Base-by-base conservation (phyloP, 2,113 vertebrate genomes). In the Lophius piscatorius region DNA sequence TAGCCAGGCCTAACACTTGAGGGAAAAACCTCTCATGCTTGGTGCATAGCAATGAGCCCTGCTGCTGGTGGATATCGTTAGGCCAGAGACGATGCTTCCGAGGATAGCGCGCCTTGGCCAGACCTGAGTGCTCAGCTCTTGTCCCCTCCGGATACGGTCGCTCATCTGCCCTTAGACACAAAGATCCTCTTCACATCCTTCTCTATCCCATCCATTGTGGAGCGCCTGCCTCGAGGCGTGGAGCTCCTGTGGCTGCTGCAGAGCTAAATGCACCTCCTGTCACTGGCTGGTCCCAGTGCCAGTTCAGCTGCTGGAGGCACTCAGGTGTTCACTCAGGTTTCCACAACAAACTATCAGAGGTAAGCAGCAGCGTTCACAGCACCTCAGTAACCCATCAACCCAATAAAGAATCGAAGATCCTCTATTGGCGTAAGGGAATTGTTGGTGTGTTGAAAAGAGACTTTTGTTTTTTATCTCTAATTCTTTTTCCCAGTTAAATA, bases 151-250 rank as follows among this genome's bases (percentile, higher is more conserved):
- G 89, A 91, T 88, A 71, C 63, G 81, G 80, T 39, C 4, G 76
- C 61, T 78, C 80, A 12, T 54, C 63, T n/a, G n/a, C n/a, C 74
- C 56, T 40, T 17, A 50, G 52, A 74, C 74, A 91, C 88, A 91
- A 89, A 90, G 90, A 10, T 83, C 58, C 90, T 87, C 87, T 90
- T 90, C 81, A 88, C 81, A 64, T 66, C 68, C 63, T 77, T 82
- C 85, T 89, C 87, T 89, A 91, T 89, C 87, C 82, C 76, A 6
- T 68, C 80, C 87, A 86, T 88, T 90, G 88, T 88, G 76, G n/a
- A 47, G 44, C 61, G 50, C 63, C 50, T 21, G 70, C 73, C 58
- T 76, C 56, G 54, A 75, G 76, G 63, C 67, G 26, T 74, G n/a
- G 23, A 16, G 76, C 70, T 80, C 65, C 69, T 26, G 54, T 17